Conservation (phyloP, 2,888 invertebrate genomes). For the Xestia c-nigrum region DNA sequence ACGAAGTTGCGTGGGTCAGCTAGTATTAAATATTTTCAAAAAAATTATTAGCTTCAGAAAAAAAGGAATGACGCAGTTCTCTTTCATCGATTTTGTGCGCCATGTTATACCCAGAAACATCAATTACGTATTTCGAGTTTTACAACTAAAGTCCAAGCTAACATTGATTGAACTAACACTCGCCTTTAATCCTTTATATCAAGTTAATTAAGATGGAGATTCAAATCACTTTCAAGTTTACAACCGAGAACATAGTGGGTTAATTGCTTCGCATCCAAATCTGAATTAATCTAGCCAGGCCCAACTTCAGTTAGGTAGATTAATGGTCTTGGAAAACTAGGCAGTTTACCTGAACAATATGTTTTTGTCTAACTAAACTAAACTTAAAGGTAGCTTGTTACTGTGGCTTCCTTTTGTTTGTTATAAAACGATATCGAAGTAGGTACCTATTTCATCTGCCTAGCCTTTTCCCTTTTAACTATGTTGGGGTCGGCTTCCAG, state of each 20-base stretch:
- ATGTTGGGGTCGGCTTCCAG: too few species aligned
- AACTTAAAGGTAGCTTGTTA: neutral
- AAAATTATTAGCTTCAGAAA: too few species aligned
- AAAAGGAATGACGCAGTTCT: slow-evolving; percentile 1
- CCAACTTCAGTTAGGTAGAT: slow-evolving; percentile 3
- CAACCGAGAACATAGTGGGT: slow-evolving; percentile 23
- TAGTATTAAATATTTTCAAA: too few species aligned
- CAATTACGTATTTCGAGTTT: slow-evolving; percentile 10
- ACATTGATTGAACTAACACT: slow-evolving; percentile 4
- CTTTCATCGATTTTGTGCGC: neutral
- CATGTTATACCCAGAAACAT: neutral
- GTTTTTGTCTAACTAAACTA: neutral
- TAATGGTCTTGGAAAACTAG: slow-evolving; percentile 1
- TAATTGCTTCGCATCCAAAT: slow-evolving; percentile 46
- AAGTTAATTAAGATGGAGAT: slow-evolving; percentile 33
- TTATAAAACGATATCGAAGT: neutral
- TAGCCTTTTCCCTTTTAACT: too few species aligned
- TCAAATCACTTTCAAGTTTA: slow-evolving; percentile 32
- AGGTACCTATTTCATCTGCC: too few species aligned
- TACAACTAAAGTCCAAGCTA: slow-evolving; percentile 1
- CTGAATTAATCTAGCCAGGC: slow-evolving; percentile 22
- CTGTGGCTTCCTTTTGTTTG: neutral
- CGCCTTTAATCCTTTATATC: slow-evolving; percentile 6
- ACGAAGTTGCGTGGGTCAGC: too few species aligned
- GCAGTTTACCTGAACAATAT: slow-evolving; percentile 12